These are phyloP conservation scores for Psilopogon haemacephalus DNA, from an alignment of 2,113 vertebrate genomes.

Conservation along the genomic window DNA sequence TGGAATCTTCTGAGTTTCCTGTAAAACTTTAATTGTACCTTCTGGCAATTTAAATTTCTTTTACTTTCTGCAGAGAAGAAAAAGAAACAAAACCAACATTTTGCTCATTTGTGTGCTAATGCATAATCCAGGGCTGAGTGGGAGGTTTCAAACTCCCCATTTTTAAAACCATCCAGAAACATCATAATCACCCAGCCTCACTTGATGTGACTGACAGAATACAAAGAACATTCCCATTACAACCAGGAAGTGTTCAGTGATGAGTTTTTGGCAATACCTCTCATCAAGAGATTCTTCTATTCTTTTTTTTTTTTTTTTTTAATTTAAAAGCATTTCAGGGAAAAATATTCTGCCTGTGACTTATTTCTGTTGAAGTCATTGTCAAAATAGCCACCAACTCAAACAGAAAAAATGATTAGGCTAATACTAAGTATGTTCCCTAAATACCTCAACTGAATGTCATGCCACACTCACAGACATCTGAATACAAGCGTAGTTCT, in stretches of 20 bases:
- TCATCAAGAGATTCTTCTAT: not conserved
- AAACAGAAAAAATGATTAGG: not conserved
- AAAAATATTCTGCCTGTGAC: not conserved
- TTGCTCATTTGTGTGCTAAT: not conserved
- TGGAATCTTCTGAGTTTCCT: not conserved
- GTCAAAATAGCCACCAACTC: not conserved
- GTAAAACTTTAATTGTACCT: not conserved
- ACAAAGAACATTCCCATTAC: not conserved
- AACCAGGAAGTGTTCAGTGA: not conserved
- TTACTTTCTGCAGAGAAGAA: not conserved
- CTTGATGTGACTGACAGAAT: not conserved
- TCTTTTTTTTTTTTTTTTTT: not conserved
- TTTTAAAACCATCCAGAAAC: not conserved
- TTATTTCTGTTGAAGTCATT: not conserved
- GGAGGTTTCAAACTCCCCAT: not conserved
- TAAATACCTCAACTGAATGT: not conserved
- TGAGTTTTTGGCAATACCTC: not conserved
- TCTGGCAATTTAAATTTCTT: not conserved
- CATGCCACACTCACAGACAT: not conserved
- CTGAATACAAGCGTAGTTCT: not conserved
- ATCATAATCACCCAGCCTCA: not conserved
- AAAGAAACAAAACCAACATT: too few relatives aligned
- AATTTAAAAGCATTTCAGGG: not conserved
- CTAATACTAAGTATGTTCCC: not conserved
- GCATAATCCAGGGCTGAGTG: not conserved